A percentile compares a stretch with the other conserved stretches of the same genome.
These are phyloP conservation scores for Alfaro cultratus DNA, from an alignment of 2,797 vertebrate species.

Conservation along the genomic window DNA sequence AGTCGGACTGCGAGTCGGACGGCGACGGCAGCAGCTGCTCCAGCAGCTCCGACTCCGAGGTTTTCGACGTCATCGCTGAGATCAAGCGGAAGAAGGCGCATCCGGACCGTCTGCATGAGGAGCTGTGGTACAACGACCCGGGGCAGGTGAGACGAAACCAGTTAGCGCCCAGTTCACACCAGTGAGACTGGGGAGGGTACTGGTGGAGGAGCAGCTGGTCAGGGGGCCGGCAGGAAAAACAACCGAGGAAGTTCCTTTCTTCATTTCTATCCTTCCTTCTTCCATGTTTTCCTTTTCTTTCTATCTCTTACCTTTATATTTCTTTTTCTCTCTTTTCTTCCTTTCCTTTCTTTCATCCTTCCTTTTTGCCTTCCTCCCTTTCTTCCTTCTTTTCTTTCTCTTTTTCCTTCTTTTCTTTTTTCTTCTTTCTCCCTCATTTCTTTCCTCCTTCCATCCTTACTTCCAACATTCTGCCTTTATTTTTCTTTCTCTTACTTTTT, in stretches of 20 bases:
- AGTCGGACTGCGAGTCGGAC: constrained; percentile 94
- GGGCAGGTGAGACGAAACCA: constrained; percentile 86
- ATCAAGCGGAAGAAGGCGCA: constrained; percentile 98
- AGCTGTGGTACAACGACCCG: constrained; percentile 98
- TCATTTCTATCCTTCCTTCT: background rate
- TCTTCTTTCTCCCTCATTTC: background rate
- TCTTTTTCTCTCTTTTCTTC: background rate
- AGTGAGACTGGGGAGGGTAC: too few species aligned
- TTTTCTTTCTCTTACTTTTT: too few species aligned
- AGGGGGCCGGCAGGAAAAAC: too few species aligned
- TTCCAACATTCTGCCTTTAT: background rate
- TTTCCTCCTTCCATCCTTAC: background rate
- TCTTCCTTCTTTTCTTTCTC: background rate
- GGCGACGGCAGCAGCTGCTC: constrained; percentile 90
- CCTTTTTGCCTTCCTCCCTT: background rate
- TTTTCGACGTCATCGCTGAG: constrained; percentile 97
- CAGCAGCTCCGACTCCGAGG: constrained; percentile 93
- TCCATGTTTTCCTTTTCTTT: background rate
- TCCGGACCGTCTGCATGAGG: constrained; percentile 95
- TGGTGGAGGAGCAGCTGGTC: too few species aligned
- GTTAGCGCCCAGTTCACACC: too few species aligned
- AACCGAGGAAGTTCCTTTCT: background rate
- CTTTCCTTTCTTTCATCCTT: background rate
- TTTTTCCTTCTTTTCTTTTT: too few species aligned
- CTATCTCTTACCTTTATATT: background rate